Base-by-base conservation (phyloP, 2,797 vertebrate species). In the Brachyalestes nurse region DNA sequence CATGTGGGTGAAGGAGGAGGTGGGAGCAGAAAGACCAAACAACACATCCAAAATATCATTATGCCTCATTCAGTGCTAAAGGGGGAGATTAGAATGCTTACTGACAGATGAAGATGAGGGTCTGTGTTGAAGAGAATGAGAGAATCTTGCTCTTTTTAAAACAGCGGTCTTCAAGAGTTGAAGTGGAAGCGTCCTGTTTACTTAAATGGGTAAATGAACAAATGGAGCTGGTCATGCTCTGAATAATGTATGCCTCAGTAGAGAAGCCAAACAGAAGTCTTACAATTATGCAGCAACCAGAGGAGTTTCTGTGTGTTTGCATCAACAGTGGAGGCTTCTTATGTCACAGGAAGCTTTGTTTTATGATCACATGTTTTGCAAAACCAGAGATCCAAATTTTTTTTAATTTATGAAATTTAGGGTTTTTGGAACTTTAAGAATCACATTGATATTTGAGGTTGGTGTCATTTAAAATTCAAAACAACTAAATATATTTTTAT, bases 231-330 rank as follows among this genome's bases (percentile, higher is more conserved):
- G 57, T 28, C 21, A 21, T 42, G 38, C 28, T 17, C 19, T 60
- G 40, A 81, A 84, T 78, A 51, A 78, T 67, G 60, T 53, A 72
- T 23, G 21, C 28, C 19, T 51, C 70, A 42, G 23, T 72, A 76
- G 76, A 69, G 25, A n/a, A 73, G 25, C 23, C 9, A 25, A 66
- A 5, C 28, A 49, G 28, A 45, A 8, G 53, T 21, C 5, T 21
- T 28, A 28, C 42, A 53, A 73, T 78, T 84, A 84, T 23, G 19
- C 28, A 67, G n/a, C 34, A 77, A 61, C 25, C 25, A 38, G 58
- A 65, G 17, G 21, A 55, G 45, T 51, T 16, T n/a, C n/a, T n/a
- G n/a, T n/a, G n/a, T n/a, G n/a, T n/a, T n/a, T n/a, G n/a, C n/a
- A n/a, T n/a, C n/a, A n/a, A n/a, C n/a, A n/a, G n/a, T n/a, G n/a